phyloP scores from a whole-genome alignment of 2,113 vertebrate species.

The cattle (Bos taurus) region DNA sequence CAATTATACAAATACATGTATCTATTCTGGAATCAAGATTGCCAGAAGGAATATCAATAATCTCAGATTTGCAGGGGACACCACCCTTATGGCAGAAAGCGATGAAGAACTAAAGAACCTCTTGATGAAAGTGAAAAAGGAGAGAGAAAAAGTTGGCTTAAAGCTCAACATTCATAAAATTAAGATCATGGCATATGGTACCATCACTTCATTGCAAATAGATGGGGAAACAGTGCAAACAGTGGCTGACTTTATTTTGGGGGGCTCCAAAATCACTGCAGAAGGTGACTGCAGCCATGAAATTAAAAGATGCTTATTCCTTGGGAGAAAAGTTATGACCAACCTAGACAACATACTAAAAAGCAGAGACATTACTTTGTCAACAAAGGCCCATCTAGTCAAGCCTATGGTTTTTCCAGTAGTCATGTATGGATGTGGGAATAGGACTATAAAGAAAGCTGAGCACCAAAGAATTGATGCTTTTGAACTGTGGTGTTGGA shows the following conservation, averaged over 20 bases:
- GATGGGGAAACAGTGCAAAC: background rate
- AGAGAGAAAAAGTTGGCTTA: background rate
- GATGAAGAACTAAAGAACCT: background rate
- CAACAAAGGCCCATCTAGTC: background rate
- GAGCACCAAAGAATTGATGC: background rate
- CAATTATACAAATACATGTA: background rate
- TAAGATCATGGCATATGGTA: fast-evolving
- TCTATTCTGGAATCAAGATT: background rate
- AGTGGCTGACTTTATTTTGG: background rate
- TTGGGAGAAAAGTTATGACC: background rate
- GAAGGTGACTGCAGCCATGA: background rate
- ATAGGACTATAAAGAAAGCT: background rate
- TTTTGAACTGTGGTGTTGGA: background rate
- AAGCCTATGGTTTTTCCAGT: background rate
- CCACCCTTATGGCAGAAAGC: background rate
- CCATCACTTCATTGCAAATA: background rate
- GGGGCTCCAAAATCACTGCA: background rate
- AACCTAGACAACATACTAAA: background rate
- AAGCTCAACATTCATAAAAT: background rate
- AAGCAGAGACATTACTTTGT: background rate
- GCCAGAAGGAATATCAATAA: background rate
- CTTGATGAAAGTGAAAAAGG: background rate
- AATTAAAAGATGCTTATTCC: background rate
- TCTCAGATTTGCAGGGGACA: background rate
- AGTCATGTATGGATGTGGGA: background rate